Evolutionary conservation across 2,113 vertebrate species (phyloP), one percentile per base, ranked within the genome.

Genomic region (Syngnathus floridae): DNA sequence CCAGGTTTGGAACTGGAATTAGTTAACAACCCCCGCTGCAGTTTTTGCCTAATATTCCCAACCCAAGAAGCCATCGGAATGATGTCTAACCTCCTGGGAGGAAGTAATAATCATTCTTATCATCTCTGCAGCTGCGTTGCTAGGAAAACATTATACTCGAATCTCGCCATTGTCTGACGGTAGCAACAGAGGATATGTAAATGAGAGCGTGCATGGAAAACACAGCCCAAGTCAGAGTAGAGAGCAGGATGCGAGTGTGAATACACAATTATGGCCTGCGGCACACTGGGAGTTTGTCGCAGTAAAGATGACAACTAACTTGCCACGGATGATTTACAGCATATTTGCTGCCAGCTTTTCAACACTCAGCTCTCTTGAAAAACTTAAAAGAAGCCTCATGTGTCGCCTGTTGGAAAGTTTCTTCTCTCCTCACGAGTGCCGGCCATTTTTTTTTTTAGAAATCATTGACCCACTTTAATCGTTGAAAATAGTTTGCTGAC

Each of bases 61-160:
- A 40, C 35, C 26, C 56, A 40, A 22, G 36, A 60, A 21, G 58
- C 58, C 40, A 60, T 60, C 58, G 11, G 37, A 60, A 60, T n/a
- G 41, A 60, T 8, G 37, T n/a, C 35, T 19, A 58, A 58, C 36
- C 56, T 38, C 56, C 37, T 22, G 19, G n/a, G 37, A 21, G 10
- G 58, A 60, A 60, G 58, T 22, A 40, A 40, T 40, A 60, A 60
- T 40, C 17, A 60, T 60, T 41, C 17, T 38, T 60, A 60, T 60
- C 58, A 40, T 41, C 58, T 35, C 37, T 40, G 58, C 58, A 60
- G 58, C 58, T 60, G 58, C 37, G 19, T 60, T 38, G 58, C 36
- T 40, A 21, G 17, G 58, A 60, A 41, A 60, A 60, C 58, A 38
- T 21, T 60, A 60, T 21, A 60, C 37, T 60, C 58, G 37, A 60